Evolutionary conservation across 1,140 invertebrate species (phyloP).

Genomic region (Wiebesia pumilae): DNA sequence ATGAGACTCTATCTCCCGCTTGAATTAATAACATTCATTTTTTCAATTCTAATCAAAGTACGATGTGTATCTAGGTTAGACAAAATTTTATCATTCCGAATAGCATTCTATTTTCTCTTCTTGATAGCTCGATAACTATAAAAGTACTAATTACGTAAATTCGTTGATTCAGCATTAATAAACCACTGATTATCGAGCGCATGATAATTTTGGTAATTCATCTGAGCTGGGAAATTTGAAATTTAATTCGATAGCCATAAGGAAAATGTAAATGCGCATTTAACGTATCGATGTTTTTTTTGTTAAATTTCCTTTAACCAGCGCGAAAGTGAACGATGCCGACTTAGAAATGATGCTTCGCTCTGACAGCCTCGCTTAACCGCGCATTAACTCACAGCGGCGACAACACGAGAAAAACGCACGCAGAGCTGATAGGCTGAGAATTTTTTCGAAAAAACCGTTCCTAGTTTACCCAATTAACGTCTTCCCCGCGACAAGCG

Average conservation of each 20-base stretch:
- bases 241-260: not conserved
- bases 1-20: conserved; percentile 37
- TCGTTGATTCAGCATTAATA: not conserved
- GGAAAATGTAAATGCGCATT: not conserved
- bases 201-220: not conserved
- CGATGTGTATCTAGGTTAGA: conserved; percentile 28
- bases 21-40: conserved; percentile 37
- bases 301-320: not conserved
- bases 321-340: not conserved
- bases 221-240: not conserved
- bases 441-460: not conserved
- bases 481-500: not conserved
- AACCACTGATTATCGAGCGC: not conserved
- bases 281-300: not conserved
- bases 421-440: too few relatives aligned
- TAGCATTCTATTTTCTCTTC: not conserved
- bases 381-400: too few relatives aligned
- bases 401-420: too few relatives aligned
- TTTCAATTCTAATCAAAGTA: not conserved
- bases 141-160: not conserved
- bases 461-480: not conserved
- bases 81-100: not conserved
- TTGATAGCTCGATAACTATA: not conserved
- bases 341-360: not conserved
- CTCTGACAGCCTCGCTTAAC: too few relatives aligned